These are phyloP conservation scores for Synergus umbraculus DNA, from an alignment of 2,888 invertebrate species.

Conservation along the genomic window DNA sequence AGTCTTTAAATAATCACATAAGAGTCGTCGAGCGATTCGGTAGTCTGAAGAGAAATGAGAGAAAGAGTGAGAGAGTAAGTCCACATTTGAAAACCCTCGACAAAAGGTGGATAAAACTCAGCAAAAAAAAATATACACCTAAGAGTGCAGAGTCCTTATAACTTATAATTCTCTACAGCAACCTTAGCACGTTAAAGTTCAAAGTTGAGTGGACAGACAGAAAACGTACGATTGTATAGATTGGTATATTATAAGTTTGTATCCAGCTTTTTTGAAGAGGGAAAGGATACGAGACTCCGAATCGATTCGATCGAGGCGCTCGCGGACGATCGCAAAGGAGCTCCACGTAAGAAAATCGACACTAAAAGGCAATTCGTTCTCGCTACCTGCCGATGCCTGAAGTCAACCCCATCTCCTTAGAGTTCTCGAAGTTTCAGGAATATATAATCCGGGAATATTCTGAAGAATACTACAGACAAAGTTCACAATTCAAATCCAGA, in stretches of 20 bases:
- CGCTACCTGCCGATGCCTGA: conserved; percentile 52
- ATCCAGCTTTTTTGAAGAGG: conserved; percentile 55
- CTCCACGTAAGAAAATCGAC: conserved; percentile 63
- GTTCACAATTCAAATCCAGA: too few relatives aligned
- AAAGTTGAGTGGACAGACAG: neutral
- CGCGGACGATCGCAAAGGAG: conserved; percentile 59
- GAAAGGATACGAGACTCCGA: conserved; percentile 56
- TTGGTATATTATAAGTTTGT: conserved; percentile 23
- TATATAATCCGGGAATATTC: neutral
- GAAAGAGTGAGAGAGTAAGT: conserved; percentile 29
- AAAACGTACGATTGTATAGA: conserved; percentile 4
- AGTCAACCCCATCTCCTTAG: conserved; percentile 36
- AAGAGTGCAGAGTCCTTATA: neutral
- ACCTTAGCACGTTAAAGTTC: neutral
- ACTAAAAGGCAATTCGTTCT: conserved; percentile 64
- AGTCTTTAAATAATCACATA: conserved; percentile 77
- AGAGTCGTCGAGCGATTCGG: conserved; percentile 70
- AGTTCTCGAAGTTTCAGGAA: conserved; percentile 45
- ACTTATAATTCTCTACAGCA: conserved; percentile 20
- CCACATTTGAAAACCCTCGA: neutral
- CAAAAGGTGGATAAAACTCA: conserved; percentile 8
- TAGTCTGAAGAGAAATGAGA: conserved; percentile 47
- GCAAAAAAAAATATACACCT: conserved; percentile 22
- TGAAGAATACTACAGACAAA: too few relatives aligned
- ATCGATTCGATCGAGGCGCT: conserved; percentile 62